Percentiles rank a stretch among this genome's conserved stretches.
Conservation (phyloP, 2,888 invertebrate species). For the Drosophila macrothrix region DNA sequence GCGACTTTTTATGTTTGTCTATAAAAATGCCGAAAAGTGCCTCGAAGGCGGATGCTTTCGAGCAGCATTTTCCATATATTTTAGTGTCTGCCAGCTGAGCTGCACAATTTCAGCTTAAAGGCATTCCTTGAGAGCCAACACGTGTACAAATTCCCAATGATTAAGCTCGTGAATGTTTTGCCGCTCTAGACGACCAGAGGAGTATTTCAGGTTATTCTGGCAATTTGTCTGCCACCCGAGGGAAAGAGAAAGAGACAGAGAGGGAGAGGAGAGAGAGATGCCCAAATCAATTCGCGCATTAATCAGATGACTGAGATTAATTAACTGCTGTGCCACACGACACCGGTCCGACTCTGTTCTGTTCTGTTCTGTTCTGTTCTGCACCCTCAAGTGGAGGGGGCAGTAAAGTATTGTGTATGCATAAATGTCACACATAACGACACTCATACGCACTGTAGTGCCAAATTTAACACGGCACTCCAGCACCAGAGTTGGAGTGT, state of each 20-base stretch:
- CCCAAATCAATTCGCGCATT: conserved; percentile 72
- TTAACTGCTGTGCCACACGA: conserved; percentile 51
- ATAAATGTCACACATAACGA: conserved; percentile 76
- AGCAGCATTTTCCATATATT: background rate
- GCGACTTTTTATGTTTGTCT: conserved; percentile 61
- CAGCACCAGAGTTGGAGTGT: background rate
- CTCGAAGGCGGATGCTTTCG: conserved; percentile 4
- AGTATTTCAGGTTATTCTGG: conserved; percentile 3
- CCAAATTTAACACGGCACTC: conserved; percentile 53
- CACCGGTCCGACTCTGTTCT: conserved; percentile 10
- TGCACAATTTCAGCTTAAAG: background rate
- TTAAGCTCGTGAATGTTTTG: background rate
- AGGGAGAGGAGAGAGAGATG: conserved; percentile 21
- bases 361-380: background rate
- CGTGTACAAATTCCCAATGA: conserved; percentile 4
- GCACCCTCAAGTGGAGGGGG: conserved; percentile 8
- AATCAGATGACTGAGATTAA: conserved; percentile 75
- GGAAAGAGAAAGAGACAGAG: background rate
- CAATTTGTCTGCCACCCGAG: conserved; percentile 27
- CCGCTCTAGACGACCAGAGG: background rate
- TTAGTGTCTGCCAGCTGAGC: conserved; percentile 6
- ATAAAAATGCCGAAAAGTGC: conserved; percentile 61
- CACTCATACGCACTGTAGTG: conserved; percentile 75
- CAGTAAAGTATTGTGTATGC: conserved; percentile 61
- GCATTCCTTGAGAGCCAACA: conserved; percentile 7